These are phyloP conservation scores for Sarcophaga subvicina DNA, from an alignment of 2,888 invertebrate genomes.

Conservation along the genomic window DNA sequence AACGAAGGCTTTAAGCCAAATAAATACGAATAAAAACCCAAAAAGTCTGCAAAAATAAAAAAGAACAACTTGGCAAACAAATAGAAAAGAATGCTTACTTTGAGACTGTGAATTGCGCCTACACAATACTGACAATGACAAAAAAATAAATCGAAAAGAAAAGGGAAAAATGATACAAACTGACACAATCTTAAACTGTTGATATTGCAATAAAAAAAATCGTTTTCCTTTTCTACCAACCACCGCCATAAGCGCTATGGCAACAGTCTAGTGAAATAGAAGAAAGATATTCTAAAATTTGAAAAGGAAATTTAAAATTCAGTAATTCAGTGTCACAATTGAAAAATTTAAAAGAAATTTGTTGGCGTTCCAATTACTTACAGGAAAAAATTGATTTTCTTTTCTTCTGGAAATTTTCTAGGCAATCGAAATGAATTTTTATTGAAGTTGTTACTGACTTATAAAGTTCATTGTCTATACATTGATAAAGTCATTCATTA, in stretches of 20 bases:
- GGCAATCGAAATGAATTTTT: too few relatives aligned
- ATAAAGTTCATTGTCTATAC: neutral
- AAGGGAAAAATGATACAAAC: neutral
- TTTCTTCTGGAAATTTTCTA: too few relatives aligned
- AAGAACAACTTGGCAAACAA: constrained; percentile 47
- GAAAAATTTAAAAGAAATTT: neutral
- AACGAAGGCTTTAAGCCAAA: neutral
- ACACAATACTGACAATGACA: constrained; percentile 6
- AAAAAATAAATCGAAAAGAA: neutral
- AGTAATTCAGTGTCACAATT: neutral
- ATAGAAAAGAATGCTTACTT: constrained; percentile 35
- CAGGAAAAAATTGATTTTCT: too few relatives aligned
- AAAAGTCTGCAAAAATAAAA: neutral
- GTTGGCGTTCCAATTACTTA: too few relatives aligned
- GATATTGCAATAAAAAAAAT: constrained; percentile 56
- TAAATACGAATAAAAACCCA: neutral
- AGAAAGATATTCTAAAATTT: neutral
- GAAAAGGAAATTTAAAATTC: neutral
- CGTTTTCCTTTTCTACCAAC: neutral
- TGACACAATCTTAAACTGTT: constrained; percentile 56
- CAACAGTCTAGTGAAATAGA: neutral
- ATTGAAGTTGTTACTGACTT: too few relatives aligned
- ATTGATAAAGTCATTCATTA: neutral
- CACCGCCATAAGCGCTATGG: constrained; percentile 10
- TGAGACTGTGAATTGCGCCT: constrained; percentile 32